Evolutionary conservation across 2,888 invertebrate species (phyloP).

Genomic region (Mycalesis mineus): DNA sequence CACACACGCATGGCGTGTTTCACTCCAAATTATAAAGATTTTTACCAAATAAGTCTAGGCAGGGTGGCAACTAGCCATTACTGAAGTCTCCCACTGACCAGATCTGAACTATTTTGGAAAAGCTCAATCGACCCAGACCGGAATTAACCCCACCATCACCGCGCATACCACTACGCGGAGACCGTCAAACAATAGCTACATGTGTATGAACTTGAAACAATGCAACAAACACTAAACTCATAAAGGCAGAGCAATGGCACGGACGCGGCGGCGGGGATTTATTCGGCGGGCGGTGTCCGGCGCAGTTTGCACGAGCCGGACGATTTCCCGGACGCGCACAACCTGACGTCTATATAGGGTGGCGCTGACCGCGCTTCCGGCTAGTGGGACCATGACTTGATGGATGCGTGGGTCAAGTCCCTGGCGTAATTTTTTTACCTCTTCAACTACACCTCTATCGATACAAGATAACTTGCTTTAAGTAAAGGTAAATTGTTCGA

Average conservation of each 20-base stretch:
- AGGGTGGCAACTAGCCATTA: too few species aligned
- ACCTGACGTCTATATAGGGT: conserved; percentile 17
- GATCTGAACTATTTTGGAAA: too few species aligned
- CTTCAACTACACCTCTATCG: too few species aligned
- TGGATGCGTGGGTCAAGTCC: background rate
- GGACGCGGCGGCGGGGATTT: conserved; percentile 8
- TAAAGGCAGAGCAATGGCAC: background rate
- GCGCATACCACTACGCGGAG: too few species aligned
- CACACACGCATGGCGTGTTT: too few species aligned
- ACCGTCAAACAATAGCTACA: background rate
- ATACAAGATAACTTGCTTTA: too few species aligned
- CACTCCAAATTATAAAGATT: too few species aligned
- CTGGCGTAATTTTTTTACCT: background rate
- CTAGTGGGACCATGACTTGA: background rate
- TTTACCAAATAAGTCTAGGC: too few species aligned
- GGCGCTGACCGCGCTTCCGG: conserved; percentile 17
- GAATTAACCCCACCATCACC: too few species aligned
- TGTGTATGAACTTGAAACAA: background rate
- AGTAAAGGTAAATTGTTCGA: too few species aligned
- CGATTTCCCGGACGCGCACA: conserved; percentile 17
- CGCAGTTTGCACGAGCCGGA: conserved; percentile 16
- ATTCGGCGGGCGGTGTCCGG: conserved; percentile 16
- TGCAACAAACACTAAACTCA: background rate
- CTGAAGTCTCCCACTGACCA: too few species aligned
- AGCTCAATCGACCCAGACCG: too few species aligned